Conservation (phyloP, 2,888 invertebrate species). For the Selenia dentaria region DNA sequence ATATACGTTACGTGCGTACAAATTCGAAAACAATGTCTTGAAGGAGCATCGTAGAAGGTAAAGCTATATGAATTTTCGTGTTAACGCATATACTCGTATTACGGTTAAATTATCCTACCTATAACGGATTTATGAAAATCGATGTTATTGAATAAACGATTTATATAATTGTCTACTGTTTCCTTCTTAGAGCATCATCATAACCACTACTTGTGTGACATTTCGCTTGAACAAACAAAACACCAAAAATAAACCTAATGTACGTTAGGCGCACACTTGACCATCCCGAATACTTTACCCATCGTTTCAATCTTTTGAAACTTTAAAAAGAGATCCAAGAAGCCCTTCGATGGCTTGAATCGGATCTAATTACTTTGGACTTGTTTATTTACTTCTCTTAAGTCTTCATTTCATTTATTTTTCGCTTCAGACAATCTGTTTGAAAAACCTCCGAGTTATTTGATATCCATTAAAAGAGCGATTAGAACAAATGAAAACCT, state of each 20-base stretch:
- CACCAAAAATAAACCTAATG: conserved; percentile 15
- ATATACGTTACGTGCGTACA: no score
- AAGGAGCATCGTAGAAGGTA: no score
- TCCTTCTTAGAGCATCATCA: no score
- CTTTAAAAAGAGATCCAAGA: conserved; percentile 5
- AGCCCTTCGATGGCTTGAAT: conserved; percentile 12
- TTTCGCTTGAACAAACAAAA: conserved; percentile 5
- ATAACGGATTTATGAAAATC: no score
- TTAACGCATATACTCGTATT: no score
- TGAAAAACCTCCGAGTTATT: conserved; percentile 7
- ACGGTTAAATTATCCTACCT: no score
- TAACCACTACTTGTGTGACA: background rate
- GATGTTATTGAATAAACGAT: no score
- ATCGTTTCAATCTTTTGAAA: conserved; percentile 15
- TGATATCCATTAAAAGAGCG: conserved; percentile 1
- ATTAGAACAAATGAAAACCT: no score
- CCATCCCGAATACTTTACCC: conserved; percentile 7
- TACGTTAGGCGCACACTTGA: conserved; percentile 13
- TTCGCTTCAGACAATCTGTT: background rate
- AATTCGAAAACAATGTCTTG: no score
- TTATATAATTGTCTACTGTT: no score
- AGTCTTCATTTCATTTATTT: conserved; percentile 8
- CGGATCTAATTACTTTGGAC: conserved; percentile 18
- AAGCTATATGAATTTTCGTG: no score
- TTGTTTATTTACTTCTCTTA: conserved; percentile 18